A percentile compares a stretch with the other conserved stretches of the same genome.
phyloP scores from a whole-genome alignment of 2,797 vertebrate species.

The Muscicapa comitata region DNA sequence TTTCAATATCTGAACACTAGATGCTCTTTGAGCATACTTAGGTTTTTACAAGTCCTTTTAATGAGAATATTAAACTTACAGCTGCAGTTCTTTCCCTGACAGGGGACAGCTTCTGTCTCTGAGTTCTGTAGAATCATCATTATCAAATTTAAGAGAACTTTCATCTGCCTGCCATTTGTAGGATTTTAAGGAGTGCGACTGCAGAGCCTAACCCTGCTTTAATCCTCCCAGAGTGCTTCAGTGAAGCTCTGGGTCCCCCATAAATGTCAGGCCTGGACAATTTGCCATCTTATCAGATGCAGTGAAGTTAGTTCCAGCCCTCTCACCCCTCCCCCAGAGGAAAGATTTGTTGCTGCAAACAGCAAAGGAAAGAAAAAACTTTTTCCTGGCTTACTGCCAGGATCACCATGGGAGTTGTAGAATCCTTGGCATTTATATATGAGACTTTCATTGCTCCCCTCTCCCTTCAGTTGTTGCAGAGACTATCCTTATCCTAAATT shows the following conservation, averaged over 20 bases:
- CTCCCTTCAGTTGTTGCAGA: not conserved
- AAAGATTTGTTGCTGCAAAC: slow-evolving; percentile 56
- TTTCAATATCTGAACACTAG: not conserved
- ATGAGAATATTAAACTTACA: slow-evolving; percentile 10
- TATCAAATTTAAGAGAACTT: slow-evolving; percentile 42
- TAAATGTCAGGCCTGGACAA: slow-evolving; percentile 66
- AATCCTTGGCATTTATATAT: slow-evolving; percentile 70
- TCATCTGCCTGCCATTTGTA: slow-evolving; percentile 55
- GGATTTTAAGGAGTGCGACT: slow-evolving; percentile 1
- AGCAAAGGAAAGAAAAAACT: slow-evolving; percentile 67
- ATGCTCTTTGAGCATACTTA: not conserved
- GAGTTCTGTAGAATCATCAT: slow-evolving; percentile 13
- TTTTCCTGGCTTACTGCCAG: slow-evolving; percentile 70
- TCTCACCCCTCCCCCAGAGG: slow-evolving; percentile 33
- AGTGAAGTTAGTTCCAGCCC: slow-evolving; percentile 24
- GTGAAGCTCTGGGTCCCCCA: slow-evolving; percentile 1
- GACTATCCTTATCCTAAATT: not conserved
- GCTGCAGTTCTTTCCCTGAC: slow-evolving; percentile 18
- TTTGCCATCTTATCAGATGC: slow-evolving; percentile 56
- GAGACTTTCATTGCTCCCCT: slow-evolving; percentile 50
- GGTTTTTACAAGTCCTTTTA: slow-evolving; percentile 13
- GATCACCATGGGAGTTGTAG: slow-evolving; percentile 62
- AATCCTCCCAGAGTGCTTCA: slow-evolving; percentile 65
- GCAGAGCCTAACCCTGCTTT: slow-evolving; percentile 35
- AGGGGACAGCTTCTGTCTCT: slow-evolving; percentile 24